phyloP scores from a whole-genome alignment of 2,797 vertebrate species.

The Molossus alvarezi region DNA sequence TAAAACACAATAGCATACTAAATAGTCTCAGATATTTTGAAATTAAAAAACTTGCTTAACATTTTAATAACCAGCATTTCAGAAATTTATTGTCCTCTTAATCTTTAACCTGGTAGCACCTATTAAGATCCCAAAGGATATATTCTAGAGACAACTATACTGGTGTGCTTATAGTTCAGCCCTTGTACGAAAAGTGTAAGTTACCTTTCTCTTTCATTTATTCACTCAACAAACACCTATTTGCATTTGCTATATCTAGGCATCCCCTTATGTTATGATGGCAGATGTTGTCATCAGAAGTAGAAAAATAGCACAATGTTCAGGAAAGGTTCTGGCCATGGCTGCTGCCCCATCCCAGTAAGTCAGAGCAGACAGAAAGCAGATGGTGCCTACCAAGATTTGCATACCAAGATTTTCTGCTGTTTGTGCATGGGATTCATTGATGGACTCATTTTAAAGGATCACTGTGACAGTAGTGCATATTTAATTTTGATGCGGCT shows the following conservation, averaged over 20 bases:
- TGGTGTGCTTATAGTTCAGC: not conserved
- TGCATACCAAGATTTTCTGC: not conserved
- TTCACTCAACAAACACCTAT: not conserved
- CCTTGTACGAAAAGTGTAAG: not conserved
- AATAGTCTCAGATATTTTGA: conserved; percentile 10
- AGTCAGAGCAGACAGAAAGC: not conserved
- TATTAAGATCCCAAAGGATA: not conserved
- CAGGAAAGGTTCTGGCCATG: not conserved
- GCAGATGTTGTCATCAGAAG: not conserved
- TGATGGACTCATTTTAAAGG: not conserved
- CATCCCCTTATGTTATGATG: not conserved
- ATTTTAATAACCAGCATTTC: conserved; percentile 30
- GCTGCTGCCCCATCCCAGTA: rapidly evolving
- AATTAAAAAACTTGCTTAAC: not conserved
- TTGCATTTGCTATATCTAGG: not conserved
- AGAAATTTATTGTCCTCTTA: not conserved
- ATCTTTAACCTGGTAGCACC: not conserved
- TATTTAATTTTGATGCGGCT: not conserved
- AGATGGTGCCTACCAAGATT: not conserved
- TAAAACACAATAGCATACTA: not conserved
- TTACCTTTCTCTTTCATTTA: not conserved
- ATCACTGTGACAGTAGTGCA: not conserved
- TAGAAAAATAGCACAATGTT: not conserved
- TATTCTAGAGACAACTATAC: not conserved
- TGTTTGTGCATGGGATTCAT: not conserved